phyloP scores from a whole-genome alignment of 2,113 vertebrate species.

The Melozone crissalis region DNA sequence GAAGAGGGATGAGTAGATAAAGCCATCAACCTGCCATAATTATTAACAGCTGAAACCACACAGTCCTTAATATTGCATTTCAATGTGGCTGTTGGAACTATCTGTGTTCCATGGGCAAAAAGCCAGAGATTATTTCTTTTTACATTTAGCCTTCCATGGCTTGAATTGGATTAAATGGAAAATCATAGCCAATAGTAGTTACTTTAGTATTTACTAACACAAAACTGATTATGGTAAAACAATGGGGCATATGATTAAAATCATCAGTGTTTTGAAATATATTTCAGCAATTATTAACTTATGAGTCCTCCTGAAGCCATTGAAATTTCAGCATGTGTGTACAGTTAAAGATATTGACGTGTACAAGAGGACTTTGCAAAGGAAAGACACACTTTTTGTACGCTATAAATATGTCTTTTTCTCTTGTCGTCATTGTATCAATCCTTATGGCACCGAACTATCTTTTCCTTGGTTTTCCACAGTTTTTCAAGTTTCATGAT shows the following conservation, averaged over 20 bases:
- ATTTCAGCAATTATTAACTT: background rate
- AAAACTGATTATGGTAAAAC: background rate
- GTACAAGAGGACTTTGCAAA: background rate
- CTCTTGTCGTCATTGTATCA: background rate
- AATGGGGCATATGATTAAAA: background rate
- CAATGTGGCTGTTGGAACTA: background rate
- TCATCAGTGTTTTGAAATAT: background rate
- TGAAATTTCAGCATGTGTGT: background rate
- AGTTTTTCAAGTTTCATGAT: slow-evolving; percentile 9
- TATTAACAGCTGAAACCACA: background rate
- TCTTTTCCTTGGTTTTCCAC: background rate
- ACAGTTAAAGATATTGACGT: background rate
- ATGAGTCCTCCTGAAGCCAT: background rate
- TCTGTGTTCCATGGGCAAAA: background rate
- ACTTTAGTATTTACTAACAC: background rate
- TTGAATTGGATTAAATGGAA: background rate
- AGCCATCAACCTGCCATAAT: background rate
- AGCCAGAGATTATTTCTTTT: background rate
- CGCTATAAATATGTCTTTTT: background rate
- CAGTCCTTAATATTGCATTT: background rate
- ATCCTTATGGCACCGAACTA: background rate
- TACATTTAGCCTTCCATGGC: background rate
- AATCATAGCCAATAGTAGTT: background rate
- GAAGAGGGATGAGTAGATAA: background rate
- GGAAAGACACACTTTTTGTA: background rate